Conservation (phyloP, 92 coral and sea anemone species). For the Diadumene lineata region DNA sequence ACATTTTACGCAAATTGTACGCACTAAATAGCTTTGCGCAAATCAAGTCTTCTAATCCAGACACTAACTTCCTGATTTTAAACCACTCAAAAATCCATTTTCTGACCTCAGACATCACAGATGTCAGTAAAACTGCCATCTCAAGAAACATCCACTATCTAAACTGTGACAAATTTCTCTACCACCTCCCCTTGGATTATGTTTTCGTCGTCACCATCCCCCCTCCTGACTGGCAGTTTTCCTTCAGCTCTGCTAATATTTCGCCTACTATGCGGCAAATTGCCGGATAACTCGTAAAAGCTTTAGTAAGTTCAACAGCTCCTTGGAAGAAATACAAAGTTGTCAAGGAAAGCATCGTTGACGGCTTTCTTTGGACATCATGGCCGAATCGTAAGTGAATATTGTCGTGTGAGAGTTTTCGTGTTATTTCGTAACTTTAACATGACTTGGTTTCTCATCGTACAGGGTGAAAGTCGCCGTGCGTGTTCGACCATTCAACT, state of each 20-base stretch:
- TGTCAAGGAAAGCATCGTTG: background rate
- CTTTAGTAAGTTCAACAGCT: background rate
- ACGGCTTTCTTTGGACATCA: slow-evolving; percentile 18
- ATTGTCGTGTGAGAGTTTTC: background rate
- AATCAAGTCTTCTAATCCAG: background rate
- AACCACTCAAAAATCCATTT: background rate
- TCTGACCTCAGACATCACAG: slow-evolving; percentile 3
- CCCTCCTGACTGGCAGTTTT: slow-evolving; percentile 53
- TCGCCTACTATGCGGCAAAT: slow-evolving; percentile 30
- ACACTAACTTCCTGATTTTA: background rate
- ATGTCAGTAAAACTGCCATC: background rate
- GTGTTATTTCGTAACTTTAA: slow-evolving; percentile 23
- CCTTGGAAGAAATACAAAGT: background rate
- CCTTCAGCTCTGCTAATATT: slow-evolving; percentile 27
- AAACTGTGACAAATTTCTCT: background rate
- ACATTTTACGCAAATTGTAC: too few species aligned
- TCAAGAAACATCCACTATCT: background rate
- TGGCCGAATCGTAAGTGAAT: slow-evolving; percentile 94
- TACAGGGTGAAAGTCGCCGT: slow-evolving; percentile 98
- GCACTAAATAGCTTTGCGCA: too few species aligned
- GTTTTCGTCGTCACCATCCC: background rate
- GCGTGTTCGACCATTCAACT: slow-evolving; percentile 96
- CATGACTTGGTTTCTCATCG: slow-evolving; percentile 14
- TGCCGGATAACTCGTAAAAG: slow-evolving; percentile 14
- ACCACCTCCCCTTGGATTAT: background rate